Conservation (phyloP, 1,140 invertebrate genomes). For the Dryas iulia region DNA sequence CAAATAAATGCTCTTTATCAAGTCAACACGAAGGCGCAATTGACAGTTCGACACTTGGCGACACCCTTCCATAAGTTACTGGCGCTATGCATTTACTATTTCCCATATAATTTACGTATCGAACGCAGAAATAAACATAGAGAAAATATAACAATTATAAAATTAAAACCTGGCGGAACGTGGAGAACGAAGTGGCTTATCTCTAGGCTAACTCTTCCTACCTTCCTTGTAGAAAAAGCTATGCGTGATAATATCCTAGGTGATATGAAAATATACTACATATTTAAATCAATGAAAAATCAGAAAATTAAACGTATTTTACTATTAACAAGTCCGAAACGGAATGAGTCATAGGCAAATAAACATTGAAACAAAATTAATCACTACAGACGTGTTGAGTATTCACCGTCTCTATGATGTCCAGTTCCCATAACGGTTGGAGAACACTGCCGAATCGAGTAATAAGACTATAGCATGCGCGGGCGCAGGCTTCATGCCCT, state of each 20-base stretch:
- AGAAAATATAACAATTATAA: not conserved
- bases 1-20: not conserved
- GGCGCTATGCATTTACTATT: not conserved
- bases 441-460: conserved; percentile 58
- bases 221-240: too few species aligned
- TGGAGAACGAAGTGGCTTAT: too few species aligned
- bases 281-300: not conserved
- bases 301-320: not conserved
- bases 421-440: conserved; percentile 64
- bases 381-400: conserved; percentile 43
- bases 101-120: not conserved
- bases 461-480: conserved; percentile 50
- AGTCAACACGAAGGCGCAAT: not conserved
- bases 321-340: not conserved
- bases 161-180: too few species aligned
- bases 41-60: conserved; percentile 5
- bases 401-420: conserved; percentile 53
- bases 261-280: too few species aligned
- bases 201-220: too few species aligned
- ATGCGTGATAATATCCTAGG: too few species aligned
- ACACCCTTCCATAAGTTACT: not conserved
- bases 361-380: conserved; percentile 38
- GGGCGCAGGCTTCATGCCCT: conserved; percentile 50
- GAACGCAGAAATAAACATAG: not conserved
- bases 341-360: conserved; percentile 22